These are phyloP conservation scores for Todiramphus saurophagus DNA, from an alignment of 2,113 vertebrate species.

Conservation along the genomic window DNA sequence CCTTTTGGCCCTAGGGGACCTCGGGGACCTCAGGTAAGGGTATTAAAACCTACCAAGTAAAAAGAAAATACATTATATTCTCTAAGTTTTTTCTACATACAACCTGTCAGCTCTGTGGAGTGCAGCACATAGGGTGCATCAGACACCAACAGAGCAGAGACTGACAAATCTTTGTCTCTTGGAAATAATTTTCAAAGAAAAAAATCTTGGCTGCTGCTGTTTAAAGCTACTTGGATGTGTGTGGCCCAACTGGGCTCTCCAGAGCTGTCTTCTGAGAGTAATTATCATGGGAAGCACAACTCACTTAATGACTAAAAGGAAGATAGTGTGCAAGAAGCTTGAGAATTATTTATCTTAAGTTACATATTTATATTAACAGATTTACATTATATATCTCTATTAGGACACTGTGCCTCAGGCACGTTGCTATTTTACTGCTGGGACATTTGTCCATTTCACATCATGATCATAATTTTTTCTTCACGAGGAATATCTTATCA, in stretches of 20 bases:
- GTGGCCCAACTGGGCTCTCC: background rate
- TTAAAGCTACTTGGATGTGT: background rate
- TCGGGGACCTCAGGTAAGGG: constrained; percentile 81
- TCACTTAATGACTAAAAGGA: background rate
- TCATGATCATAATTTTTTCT: background rate
- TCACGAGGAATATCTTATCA: background rate
- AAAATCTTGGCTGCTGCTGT: background rate
- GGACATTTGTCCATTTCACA: background rate
- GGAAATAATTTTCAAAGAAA: background rate
- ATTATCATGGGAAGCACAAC: background rate
- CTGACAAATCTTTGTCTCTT: background rate
- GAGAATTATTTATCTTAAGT: background rate
- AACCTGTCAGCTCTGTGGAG: background rate
- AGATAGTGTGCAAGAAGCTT: background rate
- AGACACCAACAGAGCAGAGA: background rate
- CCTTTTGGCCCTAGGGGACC: constrained; percentile 74
- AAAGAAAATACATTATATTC: background rate
- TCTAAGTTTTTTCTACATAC: background rate
- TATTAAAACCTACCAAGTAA: background rate
- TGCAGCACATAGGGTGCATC: background rate
- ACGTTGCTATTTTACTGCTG: background rate
- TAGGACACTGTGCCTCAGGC: background rate
- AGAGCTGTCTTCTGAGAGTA: background rate
- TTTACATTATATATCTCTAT: background rate
- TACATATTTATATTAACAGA: background rate